Evolutionary conservation across 2,113 vertebrate genomes (phyloP).

Genomic region (Melozone crissalis): DNA sequence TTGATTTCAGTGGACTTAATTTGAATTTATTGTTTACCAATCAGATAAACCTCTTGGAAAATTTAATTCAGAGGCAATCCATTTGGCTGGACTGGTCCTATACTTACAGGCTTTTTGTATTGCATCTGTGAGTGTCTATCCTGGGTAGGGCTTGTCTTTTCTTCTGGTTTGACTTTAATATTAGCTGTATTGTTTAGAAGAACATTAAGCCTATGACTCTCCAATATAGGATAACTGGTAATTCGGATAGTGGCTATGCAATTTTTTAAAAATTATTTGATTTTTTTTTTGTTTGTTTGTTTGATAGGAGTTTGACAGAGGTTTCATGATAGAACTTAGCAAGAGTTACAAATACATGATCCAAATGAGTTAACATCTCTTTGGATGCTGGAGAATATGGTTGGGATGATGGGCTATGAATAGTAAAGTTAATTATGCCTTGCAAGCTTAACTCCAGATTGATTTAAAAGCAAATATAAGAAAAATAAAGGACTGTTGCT

Average conservation of each 20-base stretch:
- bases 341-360: neutral
- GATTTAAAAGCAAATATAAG: neutral
- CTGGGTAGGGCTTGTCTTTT: neutral
- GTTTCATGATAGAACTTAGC: neutral
- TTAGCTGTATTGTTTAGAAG: neutral
- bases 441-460: neutral
- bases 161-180: neutral
- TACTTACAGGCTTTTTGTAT: neutral
- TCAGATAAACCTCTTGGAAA: constrained; percentile 35
- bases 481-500: neutral
- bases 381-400: neutral
- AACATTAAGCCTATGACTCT: neutral
- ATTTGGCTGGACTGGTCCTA: neutral
- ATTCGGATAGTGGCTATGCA: neutral
- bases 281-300: neutral
- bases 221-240: neutral
- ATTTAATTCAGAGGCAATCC: constrained; percentile 33
- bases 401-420: neutral
- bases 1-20: constrained; percentile 50
- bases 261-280: neutral
- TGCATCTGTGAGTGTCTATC: neutral
- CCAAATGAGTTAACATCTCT: neutral
- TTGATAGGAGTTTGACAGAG: neutral
- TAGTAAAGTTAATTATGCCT: neutral
- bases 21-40: constrained; percentile 51